A percentile compares a stretch with the other conserved stretches of the same genome.
Conservation (phyloP, 2,888 invertebrate genomes). For the Leptogaster cylindrica region DNA sequence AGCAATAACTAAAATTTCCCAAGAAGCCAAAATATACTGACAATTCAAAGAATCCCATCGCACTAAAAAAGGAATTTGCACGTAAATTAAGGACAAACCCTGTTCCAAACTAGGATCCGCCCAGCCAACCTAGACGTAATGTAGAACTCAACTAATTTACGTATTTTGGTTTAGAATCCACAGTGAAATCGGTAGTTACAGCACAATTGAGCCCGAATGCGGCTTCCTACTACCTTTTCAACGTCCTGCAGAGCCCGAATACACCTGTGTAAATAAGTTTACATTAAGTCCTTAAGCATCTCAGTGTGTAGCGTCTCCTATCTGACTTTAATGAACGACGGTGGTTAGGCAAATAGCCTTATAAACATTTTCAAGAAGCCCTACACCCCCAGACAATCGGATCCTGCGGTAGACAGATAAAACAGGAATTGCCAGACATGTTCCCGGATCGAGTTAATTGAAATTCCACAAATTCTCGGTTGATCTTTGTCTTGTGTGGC, state of each 20-base stretch:
- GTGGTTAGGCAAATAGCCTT: slow-evolving; percentile 41
- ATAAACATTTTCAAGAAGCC: slow-evolving; percentile 41
- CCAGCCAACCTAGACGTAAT: not conserved
- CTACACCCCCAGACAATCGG: slow-evolving; percentile 37
- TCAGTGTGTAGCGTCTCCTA: slow-evolving; percentile 4
- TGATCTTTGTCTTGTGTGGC: slow-evolving; percentile 30
- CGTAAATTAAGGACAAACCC: too few relatives aligned
- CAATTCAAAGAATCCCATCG: too few relatives aligned
- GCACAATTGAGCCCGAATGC: too few relatives aligned
- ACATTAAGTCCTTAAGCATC: slow-evolving; percentile 41
- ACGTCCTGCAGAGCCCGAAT: slow-evolving; percentile 6
- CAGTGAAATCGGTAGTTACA: too few relatives aligned
- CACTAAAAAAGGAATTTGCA: too few relatives aligned
- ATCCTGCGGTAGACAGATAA: slow-evolving; percentile 37
- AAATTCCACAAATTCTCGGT: slow-evolving; percentile 39
- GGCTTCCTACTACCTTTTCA: slow-evolving; percentile 14
- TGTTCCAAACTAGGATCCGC: not conserved
- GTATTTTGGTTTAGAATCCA: slow-evolving; percentile 22
- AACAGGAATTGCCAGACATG: slow-evolving; percentile 37
- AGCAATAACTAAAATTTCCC: too few relatives aligned
- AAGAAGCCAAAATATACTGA: too few relatives aligned
- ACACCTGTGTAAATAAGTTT: slow-evolving; percentile 41
- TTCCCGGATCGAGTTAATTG: slow-evolving; percentile 34
- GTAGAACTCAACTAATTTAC: slow-evolving; percentile 33
- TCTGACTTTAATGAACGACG: slow-evolving; percentile 36